Evolutionary conservation across 2,888 invertebrate genomes (phyloP), one percentile per base, ranked within the genome.

Genomic region (Agrenia bidenticulata): DNA sequence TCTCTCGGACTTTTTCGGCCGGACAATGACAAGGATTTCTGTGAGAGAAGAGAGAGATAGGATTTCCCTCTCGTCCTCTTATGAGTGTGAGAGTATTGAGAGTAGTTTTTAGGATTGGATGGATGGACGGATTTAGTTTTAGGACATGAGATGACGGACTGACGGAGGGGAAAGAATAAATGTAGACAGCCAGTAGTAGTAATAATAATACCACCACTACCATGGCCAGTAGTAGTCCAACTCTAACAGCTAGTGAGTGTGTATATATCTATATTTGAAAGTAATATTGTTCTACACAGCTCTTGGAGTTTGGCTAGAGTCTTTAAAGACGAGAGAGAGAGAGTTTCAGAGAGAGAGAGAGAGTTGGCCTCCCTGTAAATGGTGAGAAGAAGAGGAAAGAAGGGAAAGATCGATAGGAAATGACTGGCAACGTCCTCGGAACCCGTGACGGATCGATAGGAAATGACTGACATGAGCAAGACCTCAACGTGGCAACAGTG

Each of bases 391-490:
- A 53, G 53, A 53, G 23, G n/a, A 24, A 27, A 63, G n/a, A 19
- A 15, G 45, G 61, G 53, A 37, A 50, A 62, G 71, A 73, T 73
- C 73, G 71, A 73, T 73, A 69, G 71, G 67, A 71, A 71, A 67
- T 73, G 73, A 73, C 70, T 68, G 69, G 72, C 70, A 70, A 70
- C 68, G 67, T 62, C 72, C 68, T 70, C 70, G 71, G 66, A 70
- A 67, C 64, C 70, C 70, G 70, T 69, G 69, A 73, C 70, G 73
- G 73, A 71, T 73, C 73, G 69, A 73, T 73, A 66, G 66, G 66
- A 70, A 70, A 69, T 73, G 73, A 72, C 67, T 70, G 73, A 70
- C 73, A 70, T 73, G 73, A 70, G 73, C 70, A 70, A 73, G 73
- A 73, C 70, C 73, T 73, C 64, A 70, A 70, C 73, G 65, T 73